Evolutionary conservation across 2,797 vertebrate species (phyloP), one percentile per base, ranked within the genome.

Genomic region (Pelobates cultripes): DNA sequence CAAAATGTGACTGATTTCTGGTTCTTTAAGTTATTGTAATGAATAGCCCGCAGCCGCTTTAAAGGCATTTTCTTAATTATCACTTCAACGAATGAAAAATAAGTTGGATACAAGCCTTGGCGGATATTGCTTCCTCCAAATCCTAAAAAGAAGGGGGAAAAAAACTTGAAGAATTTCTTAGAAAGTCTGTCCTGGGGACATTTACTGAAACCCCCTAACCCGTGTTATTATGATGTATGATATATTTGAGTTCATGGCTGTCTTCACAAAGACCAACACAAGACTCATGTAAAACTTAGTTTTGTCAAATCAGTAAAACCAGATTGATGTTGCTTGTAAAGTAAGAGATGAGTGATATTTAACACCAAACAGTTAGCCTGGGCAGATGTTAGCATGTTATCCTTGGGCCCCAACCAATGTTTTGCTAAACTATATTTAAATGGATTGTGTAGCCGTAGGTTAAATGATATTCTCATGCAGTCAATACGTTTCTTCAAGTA

Each of bases 131-230:
- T 76, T 51, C 44, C 28, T 14, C 44, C 1, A 63, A 61, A 28
- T 60, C 57, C 15, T 13, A 13, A 2, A 40, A 2, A 7, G 61
- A 40, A 64, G 8, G 17, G 8, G 3, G 12, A 43, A 53, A 75
- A 44, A 75, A 75, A 60, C 1, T 13, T 10, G 10, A 17, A 45
- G 53, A 70, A 10, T 53, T 78, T 78, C 77, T 63, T 28, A 71
- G 77, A 78, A 78, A 40, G 12, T 43, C 53, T 61, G 42, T 13
- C 76, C 76, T 53, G 12, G n/a, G 67, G 68, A 43, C 15, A 57
- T 78, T 70, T 42, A 28, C 55, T 60, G 53, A 70, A 78, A 70
- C 45, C 68, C 43, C 51, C 43, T 40, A 8, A 40, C 41, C 41
- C 14, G 13, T 57, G 14, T 4, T 2, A 64, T 17, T 64, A 28